Conservation (phyloP, 2,113 vertebrate genomes). For the Pangasianodon gigas region DNA sequence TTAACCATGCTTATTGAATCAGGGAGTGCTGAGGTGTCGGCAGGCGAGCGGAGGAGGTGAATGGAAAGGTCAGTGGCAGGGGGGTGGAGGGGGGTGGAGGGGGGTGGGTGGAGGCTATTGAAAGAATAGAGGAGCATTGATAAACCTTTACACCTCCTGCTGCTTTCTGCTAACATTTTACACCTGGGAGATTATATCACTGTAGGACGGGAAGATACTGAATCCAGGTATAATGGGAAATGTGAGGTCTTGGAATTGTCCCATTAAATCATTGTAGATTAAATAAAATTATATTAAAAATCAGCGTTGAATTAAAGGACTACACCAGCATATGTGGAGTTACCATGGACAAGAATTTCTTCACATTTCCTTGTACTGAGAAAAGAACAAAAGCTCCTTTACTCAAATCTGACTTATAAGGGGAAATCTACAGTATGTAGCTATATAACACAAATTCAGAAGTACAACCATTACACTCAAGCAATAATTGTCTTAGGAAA, state of each 20-base stretch:
- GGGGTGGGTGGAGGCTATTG: constrained; percentile 15
- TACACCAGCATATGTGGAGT: not conserved
- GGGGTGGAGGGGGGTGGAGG: not conserved
- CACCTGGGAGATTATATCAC: not conserved
- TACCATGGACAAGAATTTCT: not conserved
- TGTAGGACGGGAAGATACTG: not conserved
- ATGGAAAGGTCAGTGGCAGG: constrained; percentile 39
- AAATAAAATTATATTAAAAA: not conserved
- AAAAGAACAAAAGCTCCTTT: not conserved
- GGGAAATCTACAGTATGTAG: no score
- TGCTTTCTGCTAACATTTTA: not conserved
- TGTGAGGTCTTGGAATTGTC: not conserved
- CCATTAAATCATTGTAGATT: not conserved
- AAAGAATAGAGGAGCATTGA: constrained; percentile 30
- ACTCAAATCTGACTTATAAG: not conserved
- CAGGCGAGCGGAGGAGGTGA: not conserved
- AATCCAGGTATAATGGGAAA: not conserved
- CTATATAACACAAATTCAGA: not conserved
- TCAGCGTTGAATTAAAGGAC: not conserved
- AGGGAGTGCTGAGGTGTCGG: constrained; percentile 9
- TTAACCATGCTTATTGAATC: constrained; percentile 43
- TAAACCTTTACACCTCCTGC: constrained; percentile 4
- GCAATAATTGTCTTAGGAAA: not conserved
- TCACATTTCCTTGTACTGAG: not conserved
- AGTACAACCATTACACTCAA: not conserved